A percentile compares a stretch with the other conserved stretches of the same genome.
Conservation (phyloP, 2,113 vertebrate genomes). For the Apodemus speciosus region DNA sequence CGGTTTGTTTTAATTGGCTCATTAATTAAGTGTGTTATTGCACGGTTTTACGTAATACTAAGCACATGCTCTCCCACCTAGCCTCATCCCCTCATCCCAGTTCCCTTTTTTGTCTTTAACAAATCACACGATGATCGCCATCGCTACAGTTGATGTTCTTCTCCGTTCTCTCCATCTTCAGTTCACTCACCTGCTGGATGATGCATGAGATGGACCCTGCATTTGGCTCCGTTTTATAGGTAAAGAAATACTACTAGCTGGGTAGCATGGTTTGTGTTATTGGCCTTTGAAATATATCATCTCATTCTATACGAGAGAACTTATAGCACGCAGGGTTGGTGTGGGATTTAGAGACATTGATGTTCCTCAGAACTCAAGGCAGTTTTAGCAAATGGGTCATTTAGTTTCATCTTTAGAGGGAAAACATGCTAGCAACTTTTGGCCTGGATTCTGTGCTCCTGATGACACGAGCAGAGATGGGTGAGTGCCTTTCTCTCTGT, state of each 20-base stretch:
- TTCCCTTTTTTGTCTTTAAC: background rate
- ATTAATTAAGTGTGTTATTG: background rate
- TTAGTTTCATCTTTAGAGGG: conserved; percentile 3
- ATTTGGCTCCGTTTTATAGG: background rate
- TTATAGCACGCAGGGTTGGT: background rate
- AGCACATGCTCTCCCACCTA: background rate
- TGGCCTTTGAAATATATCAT: background rate
- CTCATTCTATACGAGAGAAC: background rate
- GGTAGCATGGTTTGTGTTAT: background rate
- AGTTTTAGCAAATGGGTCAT: conserved; percentile 9
- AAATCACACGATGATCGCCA: background rate
- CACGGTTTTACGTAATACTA: background rate
- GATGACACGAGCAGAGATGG: background rate
- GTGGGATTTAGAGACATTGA: background rate
- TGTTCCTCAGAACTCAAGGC: background rate
- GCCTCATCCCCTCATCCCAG: background rate
- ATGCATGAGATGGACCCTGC: background rate
- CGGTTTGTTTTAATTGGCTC: background rate
- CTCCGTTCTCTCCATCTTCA: background rate
- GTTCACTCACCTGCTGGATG: background rate
- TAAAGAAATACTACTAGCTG: background rate
- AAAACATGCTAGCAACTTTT: background rate
- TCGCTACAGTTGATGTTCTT: background rate
- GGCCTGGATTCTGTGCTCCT: background rate
- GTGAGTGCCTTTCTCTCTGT: background rate